These are phyloP conservation scores for Akabosia matsudoensis DNA, from an alignment of 1,140 invertebrate species.

Conservation along the genomic window DNA sequence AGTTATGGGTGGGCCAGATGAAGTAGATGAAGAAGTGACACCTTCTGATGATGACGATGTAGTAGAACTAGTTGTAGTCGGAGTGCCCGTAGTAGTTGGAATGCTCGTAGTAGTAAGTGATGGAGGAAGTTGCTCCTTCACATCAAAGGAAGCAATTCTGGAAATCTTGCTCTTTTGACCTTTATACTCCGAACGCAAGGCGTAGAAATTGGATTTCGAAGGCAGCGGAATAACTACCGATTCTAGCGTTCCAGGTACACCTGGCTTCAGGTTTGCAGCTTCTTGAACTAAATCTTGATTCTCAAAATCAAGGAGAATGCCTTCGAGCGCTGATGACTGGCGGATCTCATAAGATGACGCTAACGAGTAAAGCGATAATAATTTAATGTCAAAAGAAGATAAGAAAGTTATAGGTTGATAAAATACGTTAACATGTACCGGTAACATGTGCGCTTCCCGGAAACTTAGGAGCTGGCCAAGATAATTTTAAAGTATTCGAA, in stretches of 20 bases:
- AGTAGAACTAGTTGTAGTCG: background rate
- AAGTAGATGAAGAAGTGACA: background rate
- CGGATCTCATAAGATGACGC: background rate
- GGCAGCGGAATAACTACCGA: background rate
- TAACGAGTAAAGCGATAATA: too few relatives aligned
- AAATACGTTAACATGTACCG: background rate
- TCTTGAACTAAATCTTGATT: background rate
- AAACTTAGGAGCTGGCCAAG: too few relatives aligned
- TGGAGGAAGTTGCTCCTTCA: too few relatives aligned
- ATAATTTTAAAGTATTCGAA: too few relatives aligned
- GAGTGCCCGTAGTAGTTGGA: too few relatives aligned
- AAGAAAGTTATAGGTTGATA: background rate
- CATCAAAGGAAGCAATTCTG: too few relatives aligned
- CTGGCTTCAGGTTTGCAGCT: background rate
- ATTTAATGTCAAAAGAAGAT: background rate
- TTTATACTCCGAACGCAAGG: background rate
- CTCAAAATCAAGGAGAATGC: background rate
- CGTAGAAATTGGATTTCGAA: background rate
- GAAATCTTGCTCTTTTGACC: background rate
- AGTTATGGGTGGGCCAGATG: background rate
- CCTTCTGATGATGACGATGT: background rate
- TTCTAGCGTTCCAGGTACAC: background rate
- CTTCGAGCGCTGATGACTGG: background rate
- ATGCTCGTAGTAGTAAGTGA: background rate
- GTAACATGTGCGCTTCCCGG: too few relatives aligned